phyloP scores from a whole-genome alignment of 2,888 invertebrate genomes.

The Drosophila robusta region DNA sequence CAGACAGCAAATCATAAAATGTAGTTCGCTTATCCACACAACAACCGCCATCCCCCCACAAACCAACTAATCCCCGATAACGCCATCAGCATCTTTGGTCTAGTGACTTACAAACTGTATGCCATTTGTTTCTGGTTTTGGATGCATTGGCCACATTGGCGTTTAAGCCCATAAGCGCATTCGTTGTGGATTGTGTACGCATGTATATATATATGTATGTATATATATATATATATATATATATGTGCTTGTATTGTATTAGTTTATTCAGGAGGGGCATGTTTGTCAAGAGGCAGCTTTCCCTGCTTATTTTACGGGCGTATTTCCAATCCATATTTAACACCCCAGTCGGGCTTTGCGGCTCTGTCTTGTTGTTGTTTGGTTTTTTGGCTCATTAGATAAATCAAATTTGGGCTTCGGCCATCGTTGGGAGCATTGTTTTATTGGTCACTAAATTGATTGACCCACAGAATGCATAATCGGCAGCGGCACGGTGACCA shows the following conservation, averaged over 20 bases:
- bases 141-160: constrained; percentile 26
- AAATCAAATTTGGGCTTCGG: constrained; percentile 29
- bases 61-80: neutral
- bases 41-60: neutral
- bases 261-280: neutral
- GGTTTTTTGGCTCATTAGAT: constrained; percentile 55
- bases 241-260: constrained; percentile 11
- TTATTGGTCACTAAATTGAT: constrained; percentile 62
- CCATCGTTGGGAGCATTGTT: constrained; percentile 51
- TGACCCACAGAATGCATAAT: constrained; percentile 43
- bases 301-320: constrained; percentile 5
- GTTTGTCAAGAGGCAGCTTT: neutral
- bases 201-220: too few species aligned
- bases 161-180: constrained; percentile 57
- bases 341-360: constrained; percentile 9
- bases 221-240: too few species aligned
- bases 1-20: constrained; percentile 12
- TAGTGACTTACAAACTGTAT: constrained; percentile 12
- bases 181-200: constrained; percentile 13
- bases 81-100: neutral
- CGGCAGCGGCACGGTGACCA: constrained; percentile 5
- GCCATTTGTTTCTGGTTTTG: constrained; percentile 19
- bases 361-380: constrained; percentile 20
- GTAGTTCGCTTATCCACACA: neutral
- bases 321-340: constrained; percentile 35